Conservation (phyloP, 2,113 vertebrate species). For the Merops nubicus region DNA sequence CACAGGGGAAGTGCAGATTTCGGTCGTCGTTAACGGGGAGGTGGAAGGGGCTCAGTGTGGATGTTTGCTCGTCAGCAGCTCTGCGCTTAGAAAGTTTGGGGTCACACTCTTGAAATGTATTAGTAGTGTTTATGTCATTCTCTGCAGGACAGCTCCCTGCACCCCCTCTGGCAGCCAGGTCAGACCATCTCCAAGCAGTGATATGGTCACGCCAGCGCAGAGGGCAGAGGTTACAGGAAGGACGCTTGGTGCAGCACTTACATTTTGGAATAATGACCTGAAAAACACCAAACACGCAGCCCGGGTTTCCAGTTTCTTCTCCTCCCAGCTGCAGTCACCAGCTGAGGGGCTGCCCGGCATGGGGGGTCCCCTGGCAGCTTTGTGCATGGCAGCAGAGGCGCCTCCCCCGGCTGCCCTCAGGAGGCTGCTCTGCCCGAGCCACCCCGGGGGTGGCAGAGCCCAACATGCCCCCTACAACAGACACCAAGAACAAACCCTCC, state of each 20-base stretch:
- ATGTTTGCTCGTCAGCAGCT: not conserved
- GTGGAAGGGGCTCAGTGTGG: accelerated
- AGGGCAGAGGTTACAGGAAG: not conserved
- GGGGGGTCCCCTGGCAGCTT: not conserved
- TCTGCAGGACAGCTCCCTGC: not conserved
- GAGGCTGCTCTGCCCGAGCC: not conserved
- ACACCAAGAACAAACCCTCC: not conserved
- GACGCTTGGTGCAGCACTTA: not conserved
- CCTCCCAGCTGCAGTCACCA: not conserved
- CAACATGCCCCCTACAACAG: not conserved
- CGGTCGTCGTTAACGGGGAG: not conserved
- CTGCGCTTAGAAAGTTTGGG: not conserved
- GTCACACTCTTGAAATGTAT: not conserved
- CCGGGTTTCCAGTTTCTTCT: not conserved
- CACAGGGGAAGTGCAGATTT: not conserved
- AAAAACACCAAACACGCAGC: not conserved
- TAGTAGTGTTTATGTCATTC: accelerated
- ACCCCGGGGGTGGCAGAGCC: not conserved
- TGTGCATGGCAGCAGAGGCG: not conserved
- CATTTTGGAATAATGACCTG: not conserved
- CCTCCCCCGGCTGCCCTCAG: not conserved
- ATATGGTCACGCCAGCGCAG: accelerated
- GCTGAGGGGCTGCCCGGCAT: not conserved
- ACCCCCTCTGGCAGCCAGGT: not conserved
- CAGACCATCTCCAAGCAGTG: not conserved